A percentile compares a stretch with the other conserved stretches of the same genome.
Conservation (phyloP, 1,140 invertebrate species). For the Gryon sp. region DNA sequence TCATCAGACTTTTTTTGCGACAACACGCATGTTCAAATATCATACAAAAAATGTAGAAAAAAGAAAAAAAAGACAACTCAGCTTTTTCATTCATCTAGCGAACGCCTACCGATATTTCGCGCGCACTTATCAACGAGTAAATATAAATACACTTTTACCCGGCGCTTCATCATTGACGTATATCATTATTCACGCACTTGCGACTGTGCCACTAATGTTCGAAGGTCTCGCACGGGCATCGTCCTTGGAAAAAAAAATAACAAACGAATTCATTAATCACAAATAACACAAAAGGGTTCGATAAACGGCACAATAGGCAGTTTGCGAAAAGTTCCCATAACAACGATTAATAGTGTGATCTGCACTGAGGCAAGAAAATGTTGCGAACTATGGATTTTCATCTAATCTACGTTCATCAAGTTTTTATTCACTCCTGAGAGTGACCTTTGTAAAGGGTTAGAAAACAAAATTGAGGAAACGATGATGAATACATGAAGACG, state of each 20-base stretch:
- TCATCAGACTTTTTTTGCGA: slow-evolving; percentile 24
- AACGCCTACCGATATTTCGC: slow-evolving; percentile 49
- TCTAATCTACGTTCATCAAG: not conserved
- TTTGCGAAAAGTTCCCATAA: slow-evolving; percentile 41
- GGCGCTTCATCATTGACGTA: slow-evolving; percentile 49
- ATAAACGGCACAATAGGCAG: slow-evolving; percentile 40
- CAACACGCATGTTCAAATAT: not conserved
- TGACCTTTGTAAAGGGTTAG: too few species aligned
- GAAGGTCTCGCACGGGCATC: slow-evolving; percentile 48
- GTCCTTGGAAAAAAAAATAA: slow-evolving; percentile 61
- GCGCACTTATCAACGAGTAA: slow-evolving; percentile 48
- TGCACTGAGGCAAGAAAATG: slow-evolving; percentile 13
- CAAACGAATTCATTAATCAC: slow-evolving; percentile 47
- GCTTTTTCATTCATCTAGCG: slow-evolving; percentile 60
- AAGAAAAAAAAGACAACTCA: slow-evolving; percentile 21
- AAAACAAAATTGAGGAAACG: too few species aligned
- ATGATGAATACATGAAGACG: too few species aligned
- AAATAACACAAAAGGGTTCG: slow-evolving; percentile 44
- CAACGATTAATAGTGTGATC: slow-evolving; percentile 21
- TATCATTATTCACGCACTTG: slow-evolving; percentile 48
- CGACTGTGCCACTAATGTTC: slow-evolving; percentile 50
- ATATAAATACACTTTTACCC: slow-evolving; percentile 55
- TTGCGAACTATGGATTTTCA: slow-evolving; percentile 6
- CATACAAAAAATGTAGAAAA: slow-evolving; percentile 7
- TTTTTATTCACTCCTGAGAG: not conserved